Percentiles rank a stretch among this genome's conserved stretches.
phyloP scores from a whole-genome alignment of 1,140 invertebrate species.

The Zophobas atratus region DNA sequence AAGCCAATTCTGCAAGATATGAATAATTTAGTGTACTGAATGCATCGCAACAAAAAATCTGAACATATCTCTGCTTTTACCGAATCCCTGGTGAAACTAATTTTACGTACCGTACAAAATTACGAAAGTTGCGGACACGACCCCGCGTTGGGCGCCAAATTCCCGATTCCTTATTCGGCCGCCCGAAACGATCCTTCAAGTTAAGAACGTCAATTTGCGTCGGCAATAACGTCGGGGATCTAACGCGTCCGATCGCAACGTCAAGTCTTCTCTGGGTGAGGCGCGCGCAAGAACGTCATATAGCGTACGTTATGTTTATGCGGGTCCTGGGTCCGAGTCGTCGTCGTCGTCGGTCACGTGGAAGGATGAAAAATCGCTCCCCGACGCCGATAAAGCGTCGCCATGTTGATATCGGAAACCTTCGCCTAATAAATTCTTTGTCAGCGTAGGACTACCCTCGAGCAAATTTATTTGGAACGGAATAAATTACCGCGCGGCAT shows the following conservation, averaged over 20 bases:
- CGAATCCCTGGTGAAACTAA: background rate
- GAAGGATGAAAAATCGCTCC: constrained; percentile 30
- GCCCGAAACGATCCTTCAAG: too few species aligned
- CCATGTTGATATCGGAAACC: constrained; percentile 36
- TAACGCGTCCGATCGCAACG: too few species aligned
- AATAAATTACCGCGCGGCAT: constrained; percentile 31
- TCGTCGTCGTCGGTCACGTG: constrained; percentile 14
- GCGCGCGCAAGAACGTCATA: too few species aligned
- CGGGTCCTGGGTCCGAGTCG: constrained; percentile 12
- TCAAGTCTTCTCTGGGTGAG: too few species aligned
- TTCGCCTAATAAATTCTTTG: constrained; percentile 38
- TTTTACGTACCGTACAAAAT: background rate
- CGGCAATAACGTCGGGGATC: too few species aligned
- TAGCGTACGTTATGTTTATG: constrained; percentile 13
- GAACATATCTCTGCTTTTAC: constrained; percentile 1
- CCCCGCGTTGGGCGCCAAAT: constrained; percentile 7
- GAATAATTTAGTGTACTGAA: constrained; percentile 13
- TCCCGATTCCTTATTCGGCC: background rate
- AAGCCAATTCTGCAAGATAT: background rate
- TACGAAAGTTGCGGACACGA: background rate
- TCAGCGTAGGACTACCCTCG: constrained; percentile 14
- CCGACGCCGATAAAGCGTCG: constrained; percentile 21
- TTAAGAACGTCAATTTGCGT: background rate
- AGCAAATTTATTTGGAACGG: constrained; percentile 15
- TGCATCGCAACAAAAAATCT: constrained; percentile 7